Evolutionary conservation across 1,140 invertebrate genomes (phyloP).

Genomic region (Drosophila bifasciata): DNA sequence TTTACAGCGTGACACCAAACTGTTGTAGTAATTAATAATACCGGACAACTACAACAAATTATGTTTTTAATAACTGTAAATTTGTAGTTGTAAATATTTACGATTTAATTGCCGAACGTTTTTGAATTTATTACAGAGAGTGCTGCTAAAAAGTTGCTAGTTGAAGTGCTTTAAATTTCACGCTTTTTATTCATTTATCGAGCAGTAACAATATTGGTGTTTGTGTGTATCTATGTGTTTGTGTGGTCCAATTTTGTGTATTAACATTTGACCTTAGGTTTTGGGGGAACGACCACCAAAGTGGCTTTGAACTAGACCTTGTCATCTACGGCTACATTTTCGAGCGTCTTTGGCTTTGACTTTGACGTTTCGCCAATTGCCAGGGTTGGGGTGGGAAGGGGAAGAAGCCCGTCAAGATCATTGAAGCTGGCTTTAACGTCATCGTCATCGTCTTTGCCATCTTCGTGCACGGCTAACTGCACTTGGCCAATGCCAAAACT

Average conservation of each 20-base stretch:
- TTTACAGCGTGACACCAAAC: constrained; percentile 77
- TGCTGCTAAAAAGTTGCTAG: constrained; percentile 60
- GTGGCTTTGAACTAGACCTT: constrained; percentile 65
- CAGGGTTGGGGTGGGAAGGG: neutral
- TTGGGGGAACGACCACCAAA: constrained; percentile 53
- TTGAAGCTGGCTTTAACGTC: constrained; percentile 18
- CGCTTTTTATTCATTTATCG: constrained; percentile 9
- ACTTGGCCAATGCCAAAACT: constrained; percentile 51
- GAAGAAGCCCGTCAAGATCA: constrained; percentile 36
- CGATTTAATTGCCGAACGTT: constrained; percentile 74
- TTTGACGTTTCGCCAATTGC: constrained; percentile 40
- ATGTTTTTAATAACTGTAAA: constrained; percentile 82
- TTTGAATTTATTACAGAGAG: constrained; percentile 80
- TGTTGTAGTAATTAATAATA: constrained; percentile 82
- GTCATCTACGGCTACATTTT: constrained; percentile 20
- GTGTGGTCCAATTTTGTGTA: constrained; percentile 24
- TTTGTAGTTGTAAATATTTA: constrained; percentile 82
- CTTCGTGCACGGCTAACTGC: constrained; percentile 35
- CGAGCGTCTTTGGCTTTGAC: constrained; percentile 23
- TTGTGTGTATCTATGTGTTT: constrained; percentile 7
- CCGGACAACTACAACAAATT: constrained; percentile 74
- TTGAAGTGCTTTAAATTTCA: constrained; percentile 36
- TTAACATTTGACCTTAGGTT: constrained; percentile 50
- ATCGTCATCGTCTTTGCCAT: constrained; percentile 25
- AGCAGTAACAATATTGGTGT: neutral